Conservation (phyloP, 2,797 vertebrate genomes). For the Acanthurus leucopareius region DNA sequence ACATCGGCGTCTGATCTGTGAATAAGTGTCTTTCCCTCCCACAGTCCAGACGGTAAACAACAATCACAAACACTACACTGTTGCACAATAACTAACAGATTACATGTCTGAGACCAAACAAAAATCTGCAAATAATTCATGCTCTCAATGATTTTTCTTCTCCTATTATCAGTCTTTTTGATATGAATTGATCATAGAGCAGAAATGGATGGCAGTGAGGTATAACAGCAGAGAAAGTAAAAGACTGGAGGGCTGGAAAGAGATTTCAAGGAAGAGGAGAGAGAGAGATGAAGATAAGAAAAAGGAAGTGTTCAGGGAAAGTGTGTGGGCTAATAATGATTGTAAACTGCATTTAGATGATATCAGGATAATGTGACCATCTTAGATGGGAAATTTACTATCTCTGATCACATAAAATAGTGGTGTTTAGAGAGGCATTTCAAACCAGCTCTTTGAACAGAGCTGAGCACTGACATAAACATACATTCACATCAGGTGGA, state of each 20-base stretch:
- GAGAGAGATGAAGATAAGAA: not conserved
- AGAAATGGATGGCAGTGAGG: not conserved
- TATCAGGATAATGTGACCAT: slow-evolving; percentile 51
- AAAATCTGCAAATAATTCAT: slow-evolving; percentile 54
- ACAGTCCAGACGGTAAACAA: slow-evolving; percentile 51
- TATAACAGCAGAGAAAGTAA: not conserved
- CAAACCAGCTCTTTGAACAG: not conserved
- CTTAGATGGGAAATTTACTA: slow-evolving; percentile 40
- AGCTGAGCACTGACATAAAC: slow-evolving; percentile 12
- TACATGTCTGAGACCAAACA: slow-evolving; percentile 49
- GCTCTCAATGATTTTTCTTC: slow-evolving; percentile 32
- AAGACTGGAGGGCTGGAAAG: not conserved
- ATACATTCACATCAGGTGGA: not conserved
- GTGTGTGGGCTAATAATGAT: slow-evolving; percentile 63
- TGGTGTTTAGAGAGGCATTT: slow-evolving; percentile 38
- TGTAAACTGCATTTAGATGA: slow-evolving; percentile 74
- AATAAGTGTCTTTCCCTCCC: slow-evolving; percentile 39
- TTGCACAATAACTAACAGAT: slow-evolving; percentile 51
- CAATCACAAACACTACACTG: slow-evolving; percentile 56
- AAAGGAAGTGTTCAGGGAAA: slow-evolving; percentile 47
- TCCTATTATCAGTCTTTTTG: slow-evolving; percentile 44
- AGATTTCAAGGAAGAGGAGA: slow-evolving; percentile 4
- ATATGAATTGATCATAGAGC: slow-evolving; percentile 39
- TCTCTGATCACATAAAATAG: slow-evolving; percentile 25
- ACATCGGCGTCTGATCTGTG: slow-evolving; percentile 64